Evolutionary conservation across 2,888 invertebrate genomes (phyloP), one percentile per base, ranked within the genome.

Genomic region (Apantesis nais): DNA sequence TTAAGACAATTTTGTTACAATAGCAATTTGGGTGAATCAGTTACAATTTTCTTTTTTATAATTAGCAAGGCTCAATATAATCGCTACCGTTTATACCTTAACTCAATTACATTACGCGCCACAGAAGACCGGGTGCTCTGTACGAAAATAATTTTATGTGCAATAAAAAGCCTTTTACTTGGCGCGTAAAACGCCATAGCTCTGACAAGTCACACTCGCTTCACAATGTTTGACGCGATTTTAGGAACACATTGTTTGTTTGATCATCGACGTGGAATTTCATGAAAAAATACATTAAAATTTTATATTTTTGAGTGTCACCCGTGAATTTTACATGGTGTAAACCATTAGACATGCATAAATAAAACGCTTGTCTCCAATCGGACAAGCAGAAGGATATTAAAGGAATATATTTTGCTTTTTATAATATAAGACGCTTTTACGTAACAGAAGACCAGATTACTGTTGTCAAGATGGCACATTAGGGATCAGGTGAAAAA

Each of bases 91-190:
- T 34, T 64, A 58, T 75, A 7, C 0, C 41, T 75, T 77, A 67
- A 7, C 58, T 62, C 74, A 74, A 65, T 72, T 66, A 78, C 76
- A 80, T 78, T 78, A 80, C 78, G 82, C 75, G 70, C 78, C 78
- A 79, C 83, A 83, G 84, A 83, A 80, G 77, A 79, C 76, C 74
- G 74, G 78, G 80, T 75, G 83, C 81, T 82, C 82, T 81, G 85
- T 86, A 89, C 90, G 78, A 90, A 91, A 90, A 91, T 91, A 91
- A 90, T 90, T 91, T 91, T 89, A 91, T 89, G 90, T 86, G 88
- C 82, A 84, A 89, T 91, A 91, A 91, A 91, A 91, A 88, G 82
- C 87, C 90, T 90, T 89, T 91, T 89, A 90, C 88, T 88, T 76
- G 76, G 74, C 80, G 77, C 88, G 83, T 85, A 87, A 87, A 89